These are phyloP conservation scores for Brachyrhaphis roseni DNA, from an alignment of 2,797 vertebrate genomes.

Conservation along the genomic window DNA sequence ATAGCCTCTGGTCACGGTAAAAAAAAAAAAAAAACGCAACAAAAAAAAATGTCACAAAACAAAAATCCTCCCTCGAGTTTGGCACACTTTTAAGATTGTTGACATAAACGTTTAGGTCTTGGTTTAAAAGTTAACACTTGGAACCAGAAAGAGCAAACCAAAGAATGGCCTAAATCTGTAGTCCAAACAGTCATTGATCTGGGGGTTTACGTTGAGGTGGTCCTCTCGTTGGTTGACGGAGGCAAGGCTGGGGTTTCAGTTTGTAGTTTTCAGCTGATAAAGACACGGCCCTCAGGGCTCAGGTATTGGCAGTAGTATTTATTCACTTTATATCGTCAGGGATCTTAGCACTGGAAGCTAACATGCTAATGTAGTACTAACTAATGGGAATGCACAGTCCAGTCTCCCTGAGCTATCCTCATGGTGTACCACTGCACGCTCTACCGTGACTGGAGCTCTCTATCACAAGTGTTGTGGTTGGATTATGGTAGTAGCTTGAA, in stretches of 20 bases:
- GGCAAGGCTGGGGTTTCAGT: slow-evolving; percentile 66
- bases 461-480: slow-evolving; percentile 93
- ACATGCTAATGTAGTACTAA: slow-evolving; percentile 92
- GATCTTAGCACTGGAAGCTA: slow-evolving; percentile 96
- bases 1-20: slow-evolving; percentile 64
- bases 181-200: slow-evolving; percentile 77
- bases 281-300: slow-evolving; percentile 82
- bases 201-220: slow-evolving; percentile 68
- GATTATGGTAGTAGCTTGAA: slow-evolving; percentile 92
- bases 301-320: slow-evolving; percentile 88
- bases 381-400: slow-evolving; percentile 88
- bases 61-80: slow-evolving; percentile 68
- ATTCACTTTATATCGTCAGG: slow-evolving; percentile 94
- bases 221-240: slow-evolving; percentile 53
- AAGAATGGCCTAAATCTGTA: slow-evolving; percentile 93
- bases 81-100: slow-evolving; percentile 64
- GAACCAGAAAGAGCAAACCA: slow-evolving; percentile 89
- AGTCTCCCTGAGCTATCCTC: slow-evolving; percentile 89
- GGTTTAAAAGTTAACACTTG: slow-evolving; percentile 73
- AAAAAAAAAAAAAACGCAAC: neutral
- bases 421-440: slow-evolving; percentile 96
- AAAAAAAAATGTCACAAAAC: slow-evolving; percentile 45
- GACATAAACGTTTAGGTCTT: slow-evolving; percentile 73
- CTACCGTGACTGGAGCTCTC: slow-evolving; percentile 87
- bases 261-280: slow-evolving; percentile 73